These are phyloP conservation scores for Cygnus olor DNA, from an alignment of 2,797 vertebrate species.

Conservation along the genomic window DNA sequence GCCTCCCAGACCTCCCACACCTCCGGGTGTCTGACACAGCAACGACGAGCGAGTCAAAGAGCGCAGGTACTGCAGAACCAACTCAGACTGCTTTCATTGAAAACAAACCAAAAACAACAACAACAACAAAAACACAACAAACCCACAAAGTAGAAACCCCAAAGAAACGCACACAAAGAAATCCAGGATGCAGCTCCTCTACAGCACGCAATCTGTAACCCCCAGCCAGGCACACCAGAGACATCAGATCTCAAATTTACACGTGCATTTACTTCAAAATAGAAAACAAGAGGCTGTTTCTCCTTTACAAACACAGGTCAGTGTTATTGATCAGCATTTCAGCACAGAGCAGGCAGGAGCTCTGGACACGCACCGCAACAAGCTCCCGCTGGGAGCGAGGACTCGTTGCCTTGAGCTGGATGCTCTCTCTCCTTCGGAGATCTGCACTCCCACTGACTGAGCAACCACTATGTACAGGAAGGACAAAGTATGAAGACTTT, in stretches of 20 bases:
- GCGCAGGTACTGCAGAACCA: not conserved
- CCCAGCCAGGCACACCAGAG: not conserved
- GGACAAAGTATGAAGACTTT: not conserved
- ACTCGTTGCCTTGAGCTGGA: not conserved
- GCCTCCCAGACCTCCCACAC: not conserved
- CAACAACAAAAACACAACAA: too few relatives aligned
- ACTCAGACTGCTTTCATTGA: not conserved
- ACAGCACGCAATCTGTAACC: not conserved
- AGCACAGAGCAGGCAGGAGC: not conserved
- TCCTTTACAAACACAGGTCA: not conserved
- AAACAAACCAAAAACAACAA: not conserved
- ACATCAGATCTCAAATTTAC: not conserved
- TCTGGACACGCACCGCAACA: not conserved
- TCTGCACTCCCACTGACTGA: not conserved
- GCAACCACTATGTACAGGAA: not conserved
- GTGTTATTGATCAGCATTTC: not conserved
- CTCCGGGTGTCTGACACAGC: not conserved
- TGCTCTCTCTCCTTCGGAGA: not conserved
- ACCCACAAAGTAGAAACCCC: not conserved
- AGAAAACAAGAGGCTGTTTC: not conserved
- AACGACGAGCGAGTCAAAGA: not conserved
- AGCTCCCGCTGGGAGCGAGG: fast-evolving
- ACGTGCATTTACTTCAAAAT: not conserved
- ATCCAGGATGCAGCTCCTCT: not conserved
- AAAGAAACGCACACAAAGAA: not conserved